phyloP scores from a whole-genome alignment of 2,888 invertebrate genomes.

The Cartodere bifasciata region DNA sequence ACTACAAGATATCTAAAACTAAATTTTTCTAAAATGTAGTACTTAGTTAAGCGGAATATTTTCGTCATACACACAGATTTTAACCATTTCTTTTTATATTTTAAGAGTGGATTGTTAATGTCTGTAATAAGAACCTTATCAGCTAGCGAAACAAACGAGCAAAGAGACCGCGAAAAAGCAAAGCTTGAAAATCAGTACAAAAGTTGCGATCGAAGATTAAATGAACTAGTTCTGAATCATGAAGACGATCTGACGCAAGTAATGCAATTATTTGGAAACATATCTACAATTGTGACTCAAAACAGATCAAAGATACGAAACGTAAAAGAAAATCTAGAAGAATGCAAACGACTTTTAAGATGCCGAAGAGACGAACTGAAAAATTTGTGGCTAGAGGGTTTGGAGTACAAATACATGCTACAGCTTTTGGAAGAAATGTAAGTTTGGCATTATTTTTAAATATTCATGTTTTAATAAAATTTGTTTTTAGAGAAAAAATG shows the following conservation, averaged over 20 bases:
- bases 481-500: constrained; percentile 56
- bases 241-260: constrained; percentile 69
- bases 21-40: constrained; percentile 4
- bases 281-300: constrained; percentile 63
- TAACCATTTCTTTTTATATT: constrained; percentile 15
- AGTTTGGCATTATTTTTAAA: constrained; percentile 24
- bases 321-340: constrained; percentile 69
- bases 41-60: too few relatives aligned
- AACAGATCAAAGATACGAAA: constrained; percentile 63
- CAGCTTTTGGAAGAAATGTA: constrained; percentile 84
- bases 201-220: constrained; percentile 77
- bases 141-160: constrained; percentile 87
- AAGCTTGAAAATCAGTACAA: constrained; percentile 90
- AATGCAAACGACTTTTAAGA: constrained; percentile 74
- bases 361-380: constrained; percentile 87
- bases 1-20: constrained; percentile 10
- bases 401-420: constrained; percentile 89
- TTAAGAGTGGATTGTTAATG: constrained; percentile 76
- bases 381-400: constrained; percentile 86
- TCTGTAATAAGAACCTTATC: constrained; percentile 90
- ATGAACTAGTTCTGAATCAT: constrained; percentile 77
- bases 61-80: too few relatives aligned
- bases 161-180: constrained; percentile 82
- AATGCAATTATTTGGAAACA: constrained; percentile 58
- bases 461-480: too few relatives aligned